Evolutionary conservation across 2,113 vertebrate genomes (phyloP).

Genomic region (Tyto alba): DNA sequence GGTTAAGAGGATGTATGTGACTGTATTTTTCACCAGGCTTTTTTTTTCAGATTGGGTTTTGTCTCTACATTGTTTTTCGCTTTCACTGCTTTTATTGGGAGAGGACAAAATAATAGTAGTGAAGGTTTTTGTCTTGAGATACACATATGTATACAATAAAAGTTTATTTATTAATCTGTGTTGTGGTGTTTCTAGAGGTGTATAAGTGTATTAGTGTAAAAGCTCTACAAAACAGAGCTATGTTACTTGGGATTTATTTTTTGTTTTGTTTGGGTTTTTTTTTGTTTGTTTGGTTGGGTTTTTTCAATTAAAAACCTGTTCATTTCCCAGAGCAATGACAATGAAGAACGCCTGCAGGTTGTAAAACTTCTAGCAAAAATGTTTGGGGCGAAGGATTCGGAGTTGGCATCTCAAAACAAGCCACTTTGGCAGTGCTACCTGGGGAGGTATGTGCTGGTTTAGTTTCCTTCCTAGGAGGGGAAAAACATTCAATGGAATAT

Average conservation of each 20-base stretch:
- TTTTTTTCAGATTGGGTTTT: not conserved
- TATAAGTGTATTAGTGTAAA: not conserved
- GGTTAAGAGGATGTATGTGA: not conserved
- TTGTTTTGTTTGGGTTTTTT: not conserved
- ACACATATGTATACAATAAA: not conserved
- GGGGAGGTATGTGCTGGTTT: conserved; percentile 82
- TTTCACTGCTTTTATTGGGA: not conserved
- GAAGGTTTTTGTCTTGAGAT: not conserved
- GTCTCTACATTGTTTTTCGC: not conserved
- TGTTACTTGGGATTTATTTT: not conserved
- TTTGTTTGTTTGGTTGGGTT: not conserved
- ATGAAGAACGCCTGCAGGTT: conserved; percentile 97
- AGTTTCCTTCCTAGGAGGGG: not conserved
- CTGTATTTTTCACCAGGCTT: not conserved
- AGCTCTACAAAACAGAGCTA: not conserved
- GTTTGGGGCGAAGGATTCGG: conserved; percentile 98
- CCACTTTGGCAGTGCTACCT: conserved; percentile 99
- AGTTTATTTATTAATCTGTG: not conserved
- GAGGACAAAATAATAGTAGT: no score
- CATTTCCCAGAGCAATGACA: conserved; percentile 91
- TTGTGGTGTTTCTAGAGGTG: not conserved
- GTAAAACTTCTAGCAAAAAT: conserved; percentile 98
- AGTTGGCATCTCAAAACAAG: conserved; percentile 96
- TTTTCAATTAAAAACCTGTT: not conserved
- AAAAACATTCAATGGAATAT: not conserved